Evolutionary conservation across 37 sponge, comb jelly and placozoan genomes (phyloP).

Genomic region (Axinella damicornis): DNA sequence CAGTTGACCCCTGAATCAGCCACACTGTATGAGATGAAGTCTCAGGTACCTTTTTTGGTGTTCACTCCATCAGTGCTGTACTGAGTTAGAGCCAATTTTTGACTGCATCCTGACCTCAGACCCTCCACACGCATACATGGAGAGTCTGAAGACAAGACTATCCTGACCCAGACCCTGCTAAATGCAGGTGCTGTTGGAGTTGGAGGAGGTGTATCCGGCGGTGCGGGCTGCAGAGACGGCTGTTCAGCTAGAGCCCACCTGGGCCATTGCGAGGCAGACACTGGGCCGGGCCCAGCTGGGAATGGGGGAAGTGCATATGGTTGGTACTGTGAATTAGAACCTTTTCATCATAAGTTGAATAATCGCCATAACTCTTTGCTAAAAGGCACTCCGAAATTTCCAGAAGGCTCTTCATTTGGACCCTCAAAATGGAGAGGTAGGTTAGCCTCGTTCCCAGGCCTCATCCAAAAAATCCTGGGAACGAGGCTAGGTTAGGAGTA

Average conservation of each 20-base stretch:
- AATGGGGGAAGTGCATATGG: slow-evolving; percentile 90
- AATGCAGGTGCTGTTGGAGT: slow-evolving; percentile 62
- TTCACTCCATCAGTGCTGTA: neutral
- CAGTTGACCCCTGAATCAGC: slow-evolving; percentile 68
- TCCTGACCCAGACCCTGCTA: too few relatives aligned
- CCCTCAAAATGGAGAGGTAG: slow-evolving; percentile 73
- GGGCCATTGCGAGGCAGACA: slow-evolving; percentile 80
- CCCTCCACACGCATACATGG: too few relatives aligned
- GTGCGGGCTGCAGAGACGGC: slow-evolving; percentile 86
- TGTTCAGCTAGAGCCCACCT: slow-evolving; percentile 55
- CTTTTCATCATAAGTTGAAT: too few relatives aligned
- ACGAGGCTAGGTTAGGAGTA: neutral
- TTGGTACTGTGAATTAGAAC: neutral
- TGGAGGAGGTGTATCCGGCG: slow-evolving; percentile 90
- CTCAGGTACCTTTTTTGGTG: slow-evolving; percentile 54
- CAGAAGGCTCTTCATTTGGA: slow-evolving; percentile 87
- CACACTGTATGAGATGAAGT: slow-evolving; percentile 81
- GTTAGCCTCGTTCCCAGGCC: neutral
- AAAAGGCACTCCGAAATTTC: slow-evolving; percentile 79
- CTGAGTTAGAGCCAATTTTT: too few relatives aligned
- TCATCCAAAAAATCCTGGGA: neutral
- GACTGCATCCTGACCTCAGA: too few relatives aligned
- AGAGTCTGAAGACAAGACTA: too few relatives aligned
- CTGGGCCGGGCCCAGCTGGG: slow-evolving; percentile 93
- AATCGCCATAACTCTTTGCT: neutral